These are phyloP conservation scores for Linepithema humile DNA, from an alignment of 1,140 invertebrate genomes.

Conservation along the genomic window DNA sequence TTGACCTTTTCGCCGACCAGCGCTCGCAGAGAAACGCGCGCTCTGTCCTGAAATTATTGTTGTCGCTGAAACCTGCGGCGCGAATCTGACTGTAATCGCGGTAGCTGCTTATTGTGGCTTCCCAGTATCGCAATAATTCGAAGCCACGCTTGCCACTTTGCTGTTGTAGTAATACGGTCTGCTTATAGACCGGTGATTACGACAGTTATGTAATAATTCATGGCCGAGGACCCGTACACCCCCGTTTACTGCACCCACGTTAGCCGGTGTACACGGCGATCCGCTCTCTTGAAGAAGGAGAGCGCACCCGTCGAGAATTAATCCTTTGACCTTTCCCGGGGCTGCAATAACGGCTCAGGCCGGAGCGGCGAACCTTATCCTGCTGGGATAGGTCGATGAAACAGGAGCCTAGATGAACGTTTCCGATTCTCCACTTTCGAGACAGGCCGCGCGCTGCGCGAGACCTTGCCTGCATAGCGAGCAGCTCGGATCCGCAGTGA, in stretches of 20 bases:
- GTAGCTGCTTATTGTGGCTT: neutral
- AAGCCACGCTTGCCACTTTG: neutral
- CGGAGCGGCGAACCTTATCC: neutral
- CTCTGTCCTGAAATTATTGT: neutral
- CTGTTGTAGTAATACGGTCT: neutral
- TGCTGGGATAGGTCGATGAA: slow-evolving; percentile 7
- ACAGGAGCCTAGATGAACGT: neutral
- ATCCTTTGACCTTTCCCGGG: neutral
- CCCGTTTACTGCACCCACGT: neutral
- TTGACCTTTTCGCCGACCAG: no score
- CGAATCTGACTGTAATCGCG: neutral
- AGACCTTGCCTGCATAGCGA: slow-evolving; percentile 24
- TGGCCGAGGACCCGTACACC: neutral
- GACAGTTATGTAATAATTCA: slow-evolving; percentile 2
- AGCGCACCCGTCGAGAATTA: neutral
- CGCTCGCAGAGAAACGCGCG: no score
- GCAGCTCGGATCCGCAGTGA: slow-evolving; percentile 21
- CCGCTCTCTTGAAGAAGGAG: neutral
- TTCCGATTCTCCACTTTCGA: slow-evolving; percentile 24
- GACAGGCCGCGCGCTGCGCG: neutral
- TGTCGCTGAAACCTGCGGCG: neutral
- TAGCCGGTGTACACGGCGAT: neutral
- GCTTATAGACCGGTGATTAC: neutral
- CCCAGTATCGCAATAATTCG: neutral
- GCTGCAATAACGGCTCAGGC: neutral